Evolutionary conservation across 2,888 invertebrate genomes (phyloP), one percentile per base, ranked within the genome.

Genomic region (Dromius quadrimaculatus): DNA sequence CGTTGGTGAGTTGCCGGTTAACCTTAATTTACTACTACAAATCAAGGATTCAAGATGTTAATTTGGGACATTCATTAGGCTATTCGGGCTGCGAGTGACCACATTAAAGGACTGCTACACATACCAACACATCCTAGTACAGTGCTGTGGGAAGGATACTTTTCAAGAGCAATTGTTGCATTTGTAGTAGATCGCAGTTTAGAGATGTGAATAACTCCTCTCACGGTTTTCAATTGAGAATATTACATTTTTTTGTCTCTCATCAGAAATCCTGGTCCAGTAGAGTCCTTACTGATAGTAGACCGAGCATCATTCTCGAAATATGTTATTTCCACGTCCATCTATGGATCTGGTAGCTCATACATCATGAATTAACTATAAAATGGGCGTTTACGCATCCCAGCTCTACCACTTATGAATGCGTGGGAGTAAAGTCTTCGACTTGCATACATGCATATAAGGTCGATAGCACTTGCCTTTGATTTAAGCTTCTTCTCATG

Each of bases 21-120:
- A 61, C 61, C 61, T 38, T 19, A 34, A 57, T 57, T 68, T 57
- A 57, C 15, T 41, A 43, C 57, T 28, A 54, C 66, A 41, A 68
- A 66, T 66, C 54, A 50, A 50, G 66, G 54, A 68, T 57, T 68
- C 41, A 57, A 68, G 57, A 57, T 68, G 54, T 57, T 68, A 68
- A 68, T 68, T 68, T 50, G 28, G 41, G 41, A 57, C 66, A 57
- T 41, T 68, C 57, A 68, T 68, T 57, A 68, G 66, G 41, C 57
- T 34, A 54, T 50, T 65, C 50, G n/a, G 47, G 47, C 19, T 22
- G 17, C 23, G 9, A 13, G 28, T 22, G 41, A 57, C 57, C 54
- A 41, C 41, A 57, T 68, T 28, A 68, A 68, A 41, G 65, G 36
- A 20, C 19, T 8, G 5, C 13, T 32, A n/a, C 43, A 22, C 63